phyloP scores from a whole-genome alignment of 2,888 invertebrate genomes.

The Brenthis hecate region DNA sequence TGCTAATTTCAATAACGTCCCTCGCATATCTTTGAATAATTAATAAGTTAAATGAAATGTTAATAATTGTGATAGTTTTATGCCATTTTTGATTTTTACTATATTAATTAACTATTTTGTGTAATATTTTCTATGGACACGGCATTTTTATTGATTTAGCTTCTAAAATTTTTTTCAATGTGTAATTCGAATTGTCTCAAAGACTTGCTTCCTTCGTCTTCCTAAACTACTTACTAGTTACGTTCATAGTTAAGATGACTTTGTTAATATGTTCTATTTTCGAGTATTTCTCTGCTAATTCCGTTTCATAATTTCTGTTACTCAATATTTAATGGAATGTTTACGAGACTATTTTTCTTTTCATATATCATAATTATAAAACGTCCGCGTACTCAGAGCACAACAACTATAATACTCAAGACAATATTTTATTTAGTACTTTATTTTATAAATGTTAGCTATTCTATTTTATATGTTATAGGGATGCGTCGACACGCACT shows the following conservation, averaged over 20 bases:
- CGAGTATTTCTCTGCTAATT: too few relatives aligned
- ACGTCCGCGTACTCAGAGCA: constrained; percentile 26
- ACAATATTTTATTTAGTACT: constrained; percentile 39
- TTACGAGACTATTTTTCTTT: not conserved
- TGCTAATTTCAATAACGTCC: too few relatives aligned
- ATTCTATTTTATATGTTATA: too few relatives aligned
- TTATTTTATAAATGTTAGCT: constrained; percentile 40
- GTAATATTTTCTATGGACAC: constrained; percentile 1
- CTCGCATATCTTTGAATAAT: too few relatives aligned
- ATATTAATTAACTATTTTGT: not conserved
- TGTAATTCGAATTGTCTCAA: constrained; percentile 21
- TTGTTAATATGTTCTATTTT: not conserved
- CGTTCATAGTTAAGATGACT: not conserved
- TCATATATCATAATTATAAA: constrained; percentile 8
- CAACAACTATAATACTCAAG: constrained; percentile 40
- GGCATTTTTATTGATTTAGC: constrained; percentile 3
- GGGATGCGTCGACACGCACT: too few relatives aligned
- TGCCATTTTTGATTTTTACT: not conserved
- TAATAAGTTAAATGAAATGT: too few relatives aligned
- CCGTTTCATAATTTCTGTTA: not conserved
- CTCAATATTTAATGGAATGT: not conserved
- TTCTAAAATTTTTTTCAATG: not conserved
- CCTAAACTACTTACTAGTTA: constrained; percentile 18
- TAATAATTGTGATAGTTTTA: too few relatives aligned
- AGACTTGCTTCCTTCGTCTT: constrained; percentile 37